phyloP scores from a whole-genome alignment of 2,888 invertebrate genomes.

The Cyrtodaria siliqua region DNA sequence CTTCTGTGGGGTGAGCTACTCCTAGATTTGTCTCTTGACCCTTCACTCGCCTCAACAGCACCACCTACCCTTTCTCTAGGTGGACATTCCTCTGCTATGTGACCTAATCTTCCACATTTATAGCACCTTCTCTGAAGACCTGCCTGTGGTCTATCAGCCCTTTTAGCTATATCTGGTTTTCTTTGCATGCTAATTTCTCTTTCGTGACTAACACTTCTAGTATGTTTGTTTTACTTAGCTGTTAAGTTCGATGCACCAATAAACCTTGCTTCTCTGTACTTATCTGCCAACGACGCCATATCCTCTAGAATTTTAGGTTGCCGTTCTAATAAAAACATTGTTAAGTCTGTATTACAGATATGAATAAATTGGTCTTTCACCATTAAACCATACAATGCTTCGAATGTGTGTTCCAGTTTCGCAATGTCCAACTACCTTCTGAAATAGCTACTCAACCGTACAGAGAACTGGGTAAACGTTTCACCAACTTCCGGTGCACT shows the following conservation, averaged over 20 bases:
- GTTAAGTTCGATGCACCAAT: background rate
- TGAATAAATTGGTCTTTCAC: slow-evolving; percentile 32
- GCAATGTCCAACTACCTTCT: slow-evolving; percentile 40
- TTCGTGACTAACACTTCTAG: background rate
- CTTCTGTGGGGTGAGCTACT: no score
- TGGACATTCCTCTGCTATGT: no score
- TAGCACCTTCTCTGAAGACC: slow-evolving; percentile 13
- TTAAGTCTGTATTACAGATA: slow-evolving; percentile 11
- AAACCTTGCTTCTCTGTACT: slow-evolving; percentile 36
- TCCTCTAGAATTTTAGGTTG: slow-evolving; percentile 23
- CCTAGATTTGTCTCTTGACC: no score
- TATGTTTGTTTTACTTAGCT: background rate
- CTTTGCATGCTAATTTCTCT: background rate
- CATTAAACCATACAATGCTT: slow-evolving; percentile 27
- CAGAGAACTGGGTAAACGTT: slow-evolving; percentile 33
- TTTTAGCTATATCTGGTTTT: background rate
- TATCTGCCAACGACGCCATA: slow-evolving; percentile 38
- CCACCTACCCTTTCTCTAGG: no score
- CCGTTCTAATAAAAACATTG: slow-evolving; percentile 44
- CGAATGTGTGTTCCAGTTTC: slow-evolving; percentile 14
- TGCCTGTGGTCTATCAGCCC: background rate
- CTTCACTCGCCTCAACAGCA: no score
- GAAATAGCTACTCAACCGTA: slow-evolving; percentile 29
- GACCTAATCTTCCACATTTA: slow-evolving; percentile 6
- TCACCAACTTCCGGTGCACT: slow-evolving; percentile 31